Evolutionary conservation across 2,797 vertebrate species (phyloP), one percentile per base, ranked within the genome.

Genomic region (Enteromius radiatus): DNA sequence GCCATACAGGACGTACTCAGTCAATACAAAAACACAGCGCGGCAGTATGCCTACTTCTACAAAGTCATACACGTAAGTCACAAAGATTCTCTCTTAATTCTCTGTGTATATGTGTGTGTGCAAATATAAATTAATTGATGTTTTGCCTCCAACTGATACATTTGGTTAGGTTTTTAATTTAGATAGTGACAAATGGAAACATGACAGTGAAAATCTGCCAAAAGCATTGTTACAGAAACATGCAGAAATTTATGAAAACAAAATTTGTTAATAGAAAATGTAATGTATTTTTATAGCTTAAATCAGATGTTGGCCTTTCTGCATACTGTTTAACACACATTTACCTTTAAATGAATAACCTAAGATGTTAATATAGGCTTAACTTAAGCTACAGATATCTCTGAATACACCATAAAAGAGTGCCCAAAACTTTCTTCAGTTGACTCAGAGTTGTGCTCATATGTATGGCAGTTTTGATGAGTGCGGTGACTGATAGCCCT

Each of bases 31-130:
- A 99, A 99, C 91, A 99, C 97, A 0, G 97, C 97, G 1, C 96
- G 98, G 8, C 98, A 99, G 87, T 99, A 99, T 15, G 97, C 98
- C 6, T 99, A 99, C 91, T 99, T 99, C 95, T 99, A 98, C 93
- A 99, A 96, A 90, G 95, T 99, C 87, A 92, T 99, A 69, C 97
- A 99, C 94, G 98, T 99, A 90, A 89, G 95, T 79, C 2, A 10
- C 4, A 4, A 38, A 14, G 5, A 9, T 43, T 77, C 3, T 23
- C 14, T 67, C 38, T 15, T 63, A 31, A 5, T 19, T 10, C 4
- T 76, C 2, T 43, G 17, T 65, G 5, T 43, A 11, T 17, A 5
- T 54, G 33, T 65, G 17, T 21, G 28, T 47, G 21, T 19, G 19
- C 28, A 17, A 10, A 36, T 67, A 23, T 33, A 77, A 12, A 15